Conservation (phyloP, 92 coral and sea anemone species). For the Porites cylindrica region DNA sequence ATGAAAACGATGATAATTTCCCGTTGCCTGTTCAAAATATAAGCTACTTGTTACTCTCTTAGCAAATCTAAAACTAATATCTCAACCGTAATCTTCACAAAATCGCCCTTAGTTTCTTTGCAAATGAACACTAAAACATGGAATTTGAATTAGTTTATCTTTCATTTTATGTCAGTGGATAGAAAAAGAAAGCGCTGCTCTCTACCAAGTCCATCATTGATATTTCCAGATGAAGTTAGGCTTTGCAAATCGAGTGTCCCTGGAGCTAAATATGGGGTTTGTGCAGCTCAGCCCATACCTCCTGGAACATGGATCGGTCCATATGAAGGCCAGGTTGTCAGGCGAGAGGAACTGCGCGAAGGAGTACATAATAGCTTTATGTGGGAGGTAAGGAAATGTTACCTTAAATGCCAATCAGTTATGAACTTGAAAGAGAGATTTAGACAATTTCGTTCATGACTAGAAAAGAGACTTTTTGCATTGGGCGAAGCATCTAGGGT, state of each 20-base stretch:
- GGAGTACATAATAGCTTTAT: constrained; percentile 82
- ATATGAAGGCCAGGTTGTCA: constrained; percentile 92
- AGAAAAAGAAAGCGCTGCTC: constrained; percentile 66
- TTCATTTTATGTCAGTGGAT: constrained; percentile 4
- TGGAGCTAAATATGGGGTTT: constrained; percentile 88
- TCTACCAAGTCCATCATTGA: constrained; percentile 73
- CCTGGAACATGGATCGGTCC: constrained; percentile 99
- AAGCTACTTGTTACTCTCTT: too few relatives aligned
- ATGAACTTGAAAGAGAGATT: background rate
- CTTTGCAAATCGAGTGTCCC: constrained; percentile 92
- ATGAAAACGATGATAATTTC: too few relatives aligned
- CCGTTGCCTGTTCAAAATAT: too few relatives aligned
- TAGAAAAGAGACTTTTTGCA: too few relatives aligned
- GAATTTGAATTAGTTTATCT: too few relatives aligned
- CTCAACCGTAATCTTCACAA: too few relatives aligned
- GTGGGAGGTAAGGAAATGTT: constrained; percentile 88
- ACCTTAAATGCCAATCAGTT: background rate
- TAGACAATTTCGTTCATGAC: too few relatives aligned
- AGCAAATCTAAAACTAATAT: too few relatives aligned
- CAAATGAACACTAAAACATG: background rate
- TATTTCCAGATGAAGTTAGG: constrained; percentile 91
- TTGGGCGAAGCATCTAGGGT: too few relatives aligned
- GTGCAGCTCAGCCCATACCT: constrained; percentile 94
- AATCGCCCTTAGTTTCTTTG: too few relatives aligned
- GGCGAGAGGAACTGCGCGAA: constrained; percentile 77